Conservation (phyloP, 2,888 invertebrate genomes). For the Camptogramma bilineatum region DNA sequence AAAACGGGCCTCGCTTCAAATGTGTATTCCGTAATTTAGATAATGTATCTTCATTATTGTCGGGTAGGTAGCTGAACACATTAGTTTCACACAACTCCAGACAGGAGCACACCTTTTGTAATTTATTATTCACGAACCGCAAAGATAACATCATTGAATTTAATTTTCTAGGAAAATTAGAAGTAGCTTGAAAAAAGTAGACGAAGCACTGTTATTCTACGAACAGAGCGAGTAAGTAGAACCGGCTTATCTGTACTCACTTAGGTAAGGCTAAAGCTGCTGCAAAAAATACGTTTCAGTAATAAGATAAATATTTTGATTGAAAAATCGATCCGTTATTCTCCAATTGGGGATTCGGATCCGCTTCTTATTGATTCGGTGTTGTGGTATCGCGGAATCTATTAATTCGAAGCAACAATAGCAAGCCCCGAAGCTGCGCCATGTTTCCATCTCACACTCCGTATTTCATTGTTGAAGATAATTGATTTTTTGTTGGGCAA, state of each 20-base stretch:
- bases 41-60: constrained; percentile 53
- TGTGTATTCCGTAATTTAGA: constrained; percentile 61
- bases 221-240: constrained; percentile 7
- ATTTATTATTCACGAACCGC: constrained; percentile 43
- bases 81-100: constrained; percentile 45
- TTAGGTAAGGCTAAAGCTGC: background rate
- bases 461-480: constrained; percentile 71
- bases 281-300: background rate
- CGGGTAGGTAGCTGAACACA: constrained; percentile 43
- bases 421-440: constrained; percentile 59
- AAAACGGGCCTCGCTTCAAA: constrained; percentile 68
- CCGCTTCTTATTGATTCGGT: constrained; percentile 74
- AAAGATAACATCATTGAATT: constrained; percentile 39
- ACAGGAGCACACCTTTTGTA: constrained; percentile 44
- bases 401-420: constrained; percentile 76
- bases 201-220: constrained; percentile 13
- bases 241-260: background rate
- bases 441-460: constrained; percentile 69
- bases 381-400: constrained; percentile 75
- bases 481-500: constrained; percentile 72
- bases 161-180: constrained; percentile 31
- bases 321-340: constrained; percentile 69
- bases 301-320: constrained; percentile 51
- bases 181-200: constrained; percentile 21
- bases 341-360: constrained; percentile 65